These are phyloP conservation scores for Aphelinus certus DNA, from an alignment of 1,140 invertebrate genomes.

Conservation along the genomic window DNA sequence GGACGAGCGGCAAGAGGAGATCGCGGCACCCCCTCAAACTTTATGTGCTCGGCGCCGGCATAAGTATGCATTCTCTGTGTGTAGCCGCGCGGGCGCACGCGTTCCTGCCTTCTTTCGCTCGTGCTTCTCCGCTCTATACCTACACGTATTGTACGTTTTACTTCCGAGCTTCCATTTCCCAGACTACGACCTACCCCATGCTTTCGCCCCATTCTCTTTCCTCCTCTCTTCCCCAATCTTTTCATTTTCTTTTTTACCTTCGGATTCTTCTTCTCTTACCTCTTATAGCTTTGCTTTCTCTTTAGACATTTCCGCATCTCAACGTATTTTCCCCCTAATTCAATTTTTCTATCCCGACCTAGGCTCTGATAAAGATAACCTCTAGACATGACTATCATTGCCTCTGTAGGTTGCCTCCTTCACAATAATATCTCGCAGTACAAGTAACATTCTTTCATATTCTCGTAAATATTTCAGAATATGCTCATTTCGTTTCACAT, in stretches of 20 bases:
- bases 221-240: background rate
- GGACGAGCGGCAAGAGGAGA: conserved; percentile 10
- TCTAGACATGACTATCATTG: no score
- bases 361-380: no score
- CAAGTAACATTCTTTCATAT: no score
- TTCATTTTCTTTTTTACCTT: background rate
- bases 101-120: conserved; percentile 31
- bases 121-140: conserved; percentile 31
- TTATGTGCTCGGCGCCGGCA: conserved; percentile 62
- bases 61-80: conserved; percentile 60
- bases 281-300: no score
- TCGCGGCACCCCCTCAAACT: conserved; percentile 52
- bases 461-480: no score
- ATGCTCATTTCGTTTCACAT: no score
- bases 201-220: background rate
- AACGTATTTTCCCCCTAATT: no score
- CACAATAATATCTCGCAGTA: no score
- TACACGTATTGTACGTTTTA: conserved; percentile 55
- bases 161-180: conserved; percentile 43
- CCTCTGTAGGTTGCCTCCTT: no score
- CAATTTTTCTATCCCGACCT: no score
- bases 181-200: background rate
- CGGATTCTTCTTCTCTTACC: no score
- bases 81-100: conserved; percentile 32
- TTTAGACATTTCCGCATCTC: no score